Conservation (phyloP, 2,113 vertebrate genomes). For the Nesogale talazaci region DNA sequence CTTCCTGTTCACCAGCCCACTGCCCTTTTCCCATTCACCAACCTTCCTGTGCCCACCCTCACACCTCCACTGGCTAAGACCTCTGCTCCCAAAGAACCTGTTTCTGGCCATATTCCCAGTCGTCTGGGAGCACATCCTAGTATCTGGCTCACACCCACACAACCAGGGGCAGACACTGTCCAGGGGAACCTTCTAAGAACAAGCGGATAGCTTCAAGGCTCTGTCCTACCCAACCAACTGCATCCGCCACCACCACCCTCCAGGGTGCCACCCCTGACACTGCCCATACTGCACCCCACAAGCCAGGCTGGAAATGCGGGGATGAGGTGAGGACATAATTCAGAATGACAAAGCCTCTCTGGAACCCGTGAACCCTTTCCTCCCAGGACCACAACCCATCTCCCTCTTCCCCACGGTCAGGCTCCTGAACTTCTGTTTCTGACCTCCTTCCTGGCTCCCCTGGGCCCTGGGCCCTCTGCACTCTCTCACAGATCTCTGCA, state of each 20-base stretch:
- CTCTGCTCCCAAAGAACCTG: slow-evolving; percentile 64
- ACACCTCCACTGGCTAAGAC: neutral
- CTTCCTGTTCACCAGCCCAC: neutral
- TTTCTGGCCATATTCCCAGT: slow-evolving; percentile 63
- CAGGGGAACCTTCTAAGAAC: slow-evolving; percentile 65
- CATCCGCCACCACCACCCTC: neutral
- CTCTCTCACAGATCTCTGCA: neutral
- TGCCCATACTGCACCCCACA: slow-evolving; percentile 24
- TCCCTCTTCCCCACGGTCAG: neutral
- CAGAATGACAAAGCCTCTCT: slow-evolving; percentile 44
- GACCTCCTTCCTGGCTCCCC: neutral
- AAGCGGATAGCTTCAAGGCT: slow-evolving; percentile 31
- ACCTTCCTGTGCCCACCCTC: neutral
- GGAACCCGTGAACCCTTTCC: neutral
- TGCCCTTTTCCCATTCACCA: slow-evolving; percentile 1
- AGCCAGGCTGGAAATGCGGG: neutral
- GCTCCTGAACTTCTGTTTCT: neutral
- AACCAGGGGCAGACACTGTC: slow-evolving; percentile 53
- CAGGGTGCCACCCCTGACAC: neutral
- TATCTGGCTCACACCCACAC: slow-evolving; percentile 57
- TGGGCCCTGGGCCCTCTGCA: neutral
- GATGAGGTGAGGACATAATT: slow-evolving; percentile 20
- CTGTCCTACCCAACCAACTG: slow-evolving; percentile 21
- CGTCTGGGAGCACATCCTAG: slow-evolving; percentile 58
- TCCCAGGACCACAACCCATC: neutral